phyloP scores from a whole-genome alignment of 1,140 invertebrate species.

The Muscidifurax raptorellus region DNA sequence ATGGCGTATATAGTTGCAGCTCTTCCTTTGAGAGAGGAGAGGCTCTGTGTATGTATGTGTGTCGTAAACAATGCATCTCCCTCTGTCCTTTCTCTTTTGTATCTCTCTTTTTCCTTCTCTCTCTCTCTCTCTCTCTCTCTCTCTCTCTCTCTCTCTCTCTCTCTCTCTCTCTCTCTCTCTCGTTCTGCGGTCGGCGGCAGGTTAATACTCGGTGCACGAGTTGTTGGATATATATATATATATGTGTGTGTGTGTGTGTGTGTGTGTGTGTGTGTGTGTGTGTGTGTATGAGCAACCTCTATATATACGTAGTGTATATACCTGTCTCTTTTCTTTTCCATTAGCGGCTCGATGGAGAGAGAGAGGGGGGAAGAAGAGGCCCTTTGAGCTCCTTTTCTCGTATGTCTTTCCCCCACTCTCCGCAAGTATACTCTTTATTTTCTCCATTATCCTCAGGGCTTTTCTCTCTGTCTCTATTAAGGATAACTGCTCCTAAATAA shows the following conservation, averaged over 20 bases:
- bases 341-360: constrained; percentile 32
- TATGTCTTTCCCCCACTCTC: constrained; percentile 7
- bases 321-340: constrained; percentile 45
- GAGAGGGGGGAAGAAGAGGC: neutral
- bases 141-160: constrained; percentile 49
- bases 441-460: constrained; percentile 16
- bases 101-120: constrained; percentile 45
- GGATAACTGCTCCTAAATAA: constrained; percentile 29
- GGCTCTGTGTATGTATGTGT: constrained; percentile 9
- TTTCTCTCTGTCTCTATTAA: constrained; percentile 26
- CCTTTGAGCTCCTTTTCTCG: constrained; percentile 31
- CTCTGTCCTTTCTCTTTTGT: constrained; percentile 53
- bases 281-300: too few relatives aligned
- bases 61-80: constrained; percentile 66
- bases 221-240: neutral
- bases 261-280: too few relatives aligned
- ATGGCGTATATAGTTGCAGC: constrained; percentile 57
- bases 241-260: neutral
- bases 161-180: constrained; percentile 53
- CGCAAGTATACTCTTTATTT: neutral
- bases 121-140: constrained; percentile 54
- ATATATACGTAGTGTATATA: neutral
- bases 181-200: constrained; percentile 26
- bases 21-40: constrained; percentile 38
- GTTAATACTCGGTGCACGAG: constrained; percentile 25